Evolutionary conservation across 2,113 vertebrate genomes (phyloP).

Genomic region (Glaucidium brasilianum): DNA sequence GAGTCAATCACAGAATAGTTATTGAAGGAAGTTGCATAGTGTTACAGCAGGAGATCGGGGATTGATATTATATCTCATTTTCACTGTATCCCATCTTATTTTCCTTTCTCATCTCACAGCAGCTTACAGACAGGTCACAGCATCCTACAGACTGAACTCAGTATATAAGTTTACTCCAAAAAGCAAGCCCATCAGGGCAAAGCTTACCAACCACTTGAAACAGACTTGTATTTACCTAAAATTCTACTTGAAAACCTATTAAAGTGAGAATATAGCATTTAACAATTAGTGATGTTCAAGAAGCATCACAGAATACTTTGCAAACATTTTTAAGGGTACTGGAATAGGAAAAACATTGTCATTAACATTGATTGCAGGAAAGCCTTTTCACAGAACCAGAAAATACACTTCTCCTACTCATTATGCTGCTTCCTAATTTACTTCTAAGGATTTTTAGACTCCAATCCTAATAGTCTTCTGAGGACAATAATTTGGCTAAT

Average conservation of each 20-base stretch:
- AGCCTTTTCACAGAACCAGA: neutral
- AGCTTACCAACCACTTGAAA: neutral
- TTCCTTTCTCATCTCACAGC: neutral
- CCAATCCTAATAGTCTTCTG: neutral
- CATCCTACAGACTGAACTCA: neutral
- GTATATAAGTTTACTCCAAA: neutral
- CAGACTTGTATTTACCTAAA: neutral
- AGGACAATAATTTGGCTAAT: neutral
- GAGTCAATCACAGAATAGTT: neutral
- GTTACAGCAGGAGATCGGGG: neutral
- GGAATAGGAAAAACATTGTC: neutral
- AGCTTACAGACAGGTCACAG: neutral
- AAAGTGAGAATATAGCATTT: neutral
- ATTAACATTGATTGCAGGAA: neutral
- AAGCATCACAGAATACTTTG: neutral
- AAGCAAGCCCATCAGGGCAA: neutral
- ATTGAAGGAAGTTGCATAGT: fast-evolving
- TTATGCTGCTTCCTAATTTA: neutral
- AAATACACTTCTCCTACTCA: neutral
- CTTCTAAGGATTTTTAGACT: neutral
- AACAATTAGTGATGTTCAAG: neutral
- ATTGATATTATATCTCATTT: neutral
- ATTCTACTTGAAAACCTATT: neutral
- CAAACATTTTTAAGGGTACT: neutral
- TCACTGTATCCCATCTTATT: neutral